Evolutionary conservation across 2,888 invertebrate species (phyloP).

Genomic region (Synergus itoensis): DNA sequence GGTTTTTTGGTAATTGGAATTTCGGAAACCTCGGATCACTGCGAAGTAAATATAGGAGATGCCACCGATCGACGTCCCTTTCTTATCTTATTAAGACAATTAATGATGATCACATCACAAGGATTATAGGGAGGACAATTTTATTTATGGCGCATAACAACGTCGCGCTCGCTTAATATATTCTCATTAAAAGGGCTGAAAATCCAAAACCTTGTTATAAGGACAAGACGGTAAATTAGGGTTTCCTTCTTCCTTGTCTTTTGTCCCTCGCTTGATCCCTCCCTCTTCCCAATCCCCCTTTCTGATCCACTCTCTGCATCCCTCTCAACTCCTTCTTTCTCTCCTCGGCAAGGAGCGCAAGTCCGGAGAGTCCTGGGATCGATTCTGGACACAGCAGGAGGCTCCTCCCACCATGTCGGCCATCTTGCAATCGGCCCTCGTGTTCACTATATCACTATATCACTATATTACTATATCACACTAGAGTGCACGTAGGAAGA

Average conservation of each 20-base stretch:
- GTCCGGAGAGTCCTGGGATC: slow-evolving; percentile 71
- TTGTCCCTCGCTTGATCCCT: background rate
- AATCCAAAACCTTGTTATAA: slow-evolving; percentile 49
- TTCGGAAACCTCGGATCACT: no score
- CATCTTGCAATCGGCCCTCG: slow-evolving; percentile 75
- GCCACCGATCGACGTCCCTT: background rate
- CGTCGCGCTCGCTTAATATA: slow-evolving; percentile 53
- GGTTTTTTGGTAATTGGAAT: no score
- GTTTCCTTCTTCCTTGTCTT: slow-evolving; percentile 43
- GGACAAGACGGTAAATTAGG: slow-evolving; percentile 52
- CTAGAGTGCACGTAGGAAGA: slow-evolving; percentile 71
- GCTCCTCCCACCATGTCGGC: slow-evolving; percentile 78
- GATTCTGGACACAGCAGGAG: slow-evolving; percentile 74
- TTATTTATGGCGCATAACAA: slow-evolving; percentile 62
- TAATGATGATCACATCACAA: background rate
- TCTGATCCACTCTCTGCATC: slow-evolving; percentile 25
- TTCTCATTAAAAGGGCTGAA: slow-evolving; percentile 48
- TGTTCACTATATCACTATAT: slow-evolving; percentile 73
- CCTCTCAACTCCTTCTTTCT: slow-evolving; percentile 53
- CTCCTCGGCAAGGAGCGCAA: slow-evolving; percentile 54
- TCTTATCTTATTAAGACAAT: background rate
- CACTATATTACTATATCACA: slow-evolving; percentile 71
- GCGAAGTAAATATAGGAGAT: no score
- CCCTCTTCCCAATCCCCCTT: slow-evolving; percentile 43
- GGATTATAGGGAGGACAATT: slow-evolving; percentile 67